A percentile compares a stretch with the other conserved stretches of the same genome.
These are phyloP conservation scores for Pseudonaja textilis DNA, from an alignment of 2,113 vertebrate genomes.

Conservation along the genomic window DNA sequence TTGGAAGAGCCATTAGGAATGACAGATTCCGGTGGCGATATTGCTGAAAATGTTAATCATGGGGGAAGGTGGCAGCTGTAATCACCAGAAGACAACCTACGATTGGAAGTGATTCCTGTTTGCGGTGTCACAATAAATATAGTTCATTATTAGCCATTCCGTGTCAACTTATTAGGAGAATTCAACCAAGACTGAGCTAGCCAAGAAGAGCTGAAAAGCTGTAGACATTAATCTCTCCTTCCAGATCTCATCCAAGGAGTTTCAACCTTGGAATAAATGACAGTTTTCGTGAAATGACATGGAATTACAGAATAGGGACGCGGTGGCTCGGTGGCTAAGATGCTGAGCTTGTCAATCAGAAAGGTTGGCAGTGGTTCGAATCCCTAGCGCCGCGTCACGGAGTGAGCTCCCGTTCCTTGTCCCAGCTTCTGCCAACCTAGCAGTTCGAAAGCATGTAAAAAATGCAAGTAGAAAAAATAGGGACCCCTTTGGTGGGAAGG, in stretches of 20 bases:
- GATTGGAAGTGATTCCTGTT: neutral
- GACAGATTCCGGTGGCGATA: neutral
- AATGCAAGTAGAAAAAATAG: too few relatives aligned
- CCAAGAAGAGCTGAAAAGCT: neutral
- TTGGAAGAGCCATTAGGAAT: neutral
- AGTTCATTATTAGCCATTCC: neutral
- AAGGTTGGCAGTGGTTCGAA: too few relatives aligned
- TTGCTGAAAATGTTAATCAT: neutral
- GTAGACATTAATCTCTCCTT: neutral
- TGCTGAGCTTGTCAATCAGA: too few relatives aligned
- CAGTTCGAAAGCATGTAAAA: too few relatives aligned
- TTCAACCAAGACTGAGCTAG: neutral
- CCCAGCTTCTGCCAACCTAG: too few relatives aligned
- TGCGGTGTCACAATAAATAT: neutral
- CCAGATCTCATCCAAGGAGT: neutral
- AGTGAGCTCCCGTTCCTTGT: too few relatives aligned
- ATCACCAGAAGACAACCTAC: neutral
- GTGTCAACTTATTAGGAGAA: neutral
- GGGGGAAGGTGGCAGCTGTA: neutral
- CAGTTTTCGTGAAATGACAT: neutral
- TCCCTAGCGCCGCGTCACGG: too few relatives aligned
- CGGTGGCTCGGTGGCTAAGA: too few relatives aligned
- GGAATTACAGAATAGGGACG: too few relatives aligned
- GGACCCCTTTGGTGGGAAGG: too few relatives aligned
- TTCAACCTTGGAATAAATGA: neutral